phyloP scores from a whole-genome alignment of 2,113 vertebrate species.

The Tympanuchus pallidicinctus region DNA sequence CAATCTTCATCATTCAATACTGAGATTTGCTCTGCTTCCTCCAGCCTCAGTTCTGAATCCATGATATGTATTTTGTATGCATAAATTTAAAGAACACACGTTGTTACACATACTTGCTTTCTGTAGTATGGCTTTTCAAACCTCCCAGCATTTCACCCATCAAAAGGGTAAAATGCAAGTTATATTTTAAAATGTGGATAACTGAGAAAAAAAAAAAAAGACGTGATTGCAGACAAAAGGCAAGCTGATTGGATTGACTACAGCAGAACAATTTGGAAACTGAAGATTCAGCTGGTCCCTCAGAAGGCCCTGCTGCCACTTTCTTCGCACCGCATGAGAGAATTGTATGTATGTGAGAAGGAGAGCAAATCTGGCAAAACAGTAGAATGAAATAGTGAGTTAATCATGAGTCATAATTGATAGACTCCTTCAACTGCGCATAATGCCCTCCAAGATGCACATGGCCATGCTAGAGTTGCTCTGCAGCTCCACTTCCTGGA shows the following conservation, averaged over 20 bases:
- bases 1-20: not conserved
- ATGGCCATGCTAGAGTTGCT: not conserved
- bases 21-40: conserved; percentile 31
- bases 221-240: not conserved
- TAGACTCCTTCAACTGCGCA: not conserved
- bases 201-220: not conserved
- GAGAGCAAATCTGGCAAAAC: not conserved
- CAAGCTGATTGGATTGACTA: not conserved
- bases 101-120: conserved; percentile 32
- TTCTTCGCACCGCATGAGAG: not conserved
- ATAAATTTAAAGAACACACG: not conserved
- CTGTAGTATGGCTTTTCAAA: conserved; percentile 37
- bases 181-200: not conserved
- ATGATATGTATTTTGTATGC: not conserved
- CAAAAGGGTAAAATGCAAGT: not conserved
- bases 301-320: not conserved
- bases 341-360: not conserved
- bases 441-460: not conserved
- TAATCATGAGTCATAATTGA: not conserved
- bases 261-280: not conserved
- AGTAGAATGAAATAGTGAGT: not conserved
- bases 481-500: not conserved
- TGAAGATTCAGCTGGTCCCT: not conserved
- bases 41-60: not conserved
- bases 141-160: not conserved